These are phyloP conservation scores for Hofmannophila pseudospretella DNA, from an alignment of 2,888 invertebrate species.

Conservation along the genomic window DNA sequence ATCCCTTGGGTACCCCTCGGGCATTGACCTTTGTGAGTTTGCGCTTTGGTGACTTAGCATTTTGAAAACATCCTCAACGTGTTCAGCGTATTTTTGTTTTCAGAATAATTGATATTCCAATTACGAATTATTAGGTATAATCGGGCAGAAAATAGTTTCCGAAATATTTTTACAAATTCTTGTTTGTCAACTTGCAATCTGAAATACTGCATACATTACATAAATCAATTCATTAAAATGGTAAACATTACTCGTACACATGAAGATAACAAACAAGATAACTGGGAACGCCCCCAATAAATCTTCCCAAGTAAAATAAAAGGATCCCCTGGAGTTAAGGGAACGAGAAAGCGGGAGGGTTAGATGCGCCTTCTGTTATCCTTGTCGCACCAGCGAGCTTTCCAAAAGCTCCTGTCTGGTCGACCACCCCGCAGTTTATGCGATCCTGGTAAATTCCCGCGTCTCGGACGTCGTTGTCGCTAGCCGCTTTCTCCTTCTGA, in stretches of 20 bases:
- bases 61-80: background rate
- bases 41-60: conserved; percentile 14
- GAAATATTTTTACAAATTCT: too few species aligned
- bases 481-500: conserved; percentile 74
- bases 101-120: too few species aligned
- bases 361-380: conserved; percentile 32
- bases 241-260: too few species aligned
- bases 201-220: too few species aligned
- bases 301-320: conserved; percentile 20
- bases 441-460: conserved; percentile 71
- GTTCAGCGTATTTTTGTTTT: too few species aligned
- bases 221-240: too few species aligned
- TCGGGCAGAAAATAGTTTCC: too few species aligned
- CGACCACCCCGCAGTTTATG: conserved; percentile 35
- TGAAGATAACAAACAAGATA: background rate
- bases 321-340: conserved; percentile 25
- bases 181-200: too few species aligned
- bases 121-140: background rate
- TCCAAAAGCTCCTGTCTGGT: conserved; percentile 44
- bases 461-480: conserved; percentile 68
- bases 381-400: conserved; percentile 55
- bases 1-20: conserved; percentile 70
- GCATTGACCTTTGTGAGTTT: conserved; percentile 33
- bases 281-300: conserved; percentile 27
- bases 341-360: conserved; percentile 37